phyloP scores from a whole-genome alignment of 2,888 invertebrate genomes.

The Baronia brevicornis region DNA sequence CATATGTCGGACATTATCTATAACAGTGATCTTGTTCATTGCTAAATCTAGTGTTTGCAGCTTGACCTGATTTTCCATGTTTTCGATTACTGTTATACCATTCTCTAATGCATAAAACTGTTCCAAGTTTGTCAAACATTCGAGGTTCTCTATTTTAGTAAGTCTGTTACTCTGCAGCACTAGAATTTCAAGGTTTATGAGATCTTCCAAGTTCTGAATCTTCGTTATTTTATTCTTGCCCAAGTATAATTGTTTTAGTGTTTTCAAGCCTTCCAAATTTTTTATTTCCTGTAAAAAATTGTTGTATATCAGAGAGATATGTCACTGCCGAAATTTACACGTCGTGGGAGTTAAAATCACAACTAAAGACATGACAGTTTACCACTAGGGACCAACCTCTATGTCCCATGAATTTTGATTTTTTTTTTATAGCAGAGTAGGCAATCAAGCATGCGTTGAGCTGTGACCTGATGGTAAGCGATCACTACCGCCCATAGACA shows the following conservation, averaged over 20 bases:
- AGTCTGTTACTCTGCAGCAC: conserved; percentile 95
- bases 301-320: no score
- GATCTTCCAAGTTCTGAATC: conserved; percentile 85
- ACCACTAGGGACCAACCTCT: no score
- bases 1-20: conserved; percentile 87
- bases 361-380: no score
- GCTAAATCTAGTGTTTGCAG: conserved; percentile 94
- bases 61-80: conserved; percentile 79
- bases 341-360: no score
- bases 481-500: no score
- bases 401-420: no score
- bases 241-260: conserved; percentile 86
- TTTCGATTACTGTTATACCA: conserved; percentile 87
- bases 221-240: conserved; percentile 96
- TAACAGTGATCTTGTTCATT: conserved; percentile 85
- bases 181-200: conserved; percentile 84
- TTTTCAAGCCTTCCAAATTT: conserved; percentile 85
- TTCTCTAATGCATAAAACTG: conserved; percentile 97
- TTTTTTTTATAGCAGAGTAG: no score
- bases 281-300: conserved; percentile 82
- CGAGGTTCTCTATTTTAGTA: conserved; percentile 89
- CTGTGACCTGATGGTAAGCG: no score
- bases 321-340: no score
- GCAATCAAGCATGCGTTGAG: no score
- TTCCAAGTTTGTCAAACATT: conserved; percentile 81